These are phyloP conservation scores for Luehdorfia chinensis DNA, from an alignment of 1,140 invertebrate genomes.

Conservation along the genomic window DNA sequence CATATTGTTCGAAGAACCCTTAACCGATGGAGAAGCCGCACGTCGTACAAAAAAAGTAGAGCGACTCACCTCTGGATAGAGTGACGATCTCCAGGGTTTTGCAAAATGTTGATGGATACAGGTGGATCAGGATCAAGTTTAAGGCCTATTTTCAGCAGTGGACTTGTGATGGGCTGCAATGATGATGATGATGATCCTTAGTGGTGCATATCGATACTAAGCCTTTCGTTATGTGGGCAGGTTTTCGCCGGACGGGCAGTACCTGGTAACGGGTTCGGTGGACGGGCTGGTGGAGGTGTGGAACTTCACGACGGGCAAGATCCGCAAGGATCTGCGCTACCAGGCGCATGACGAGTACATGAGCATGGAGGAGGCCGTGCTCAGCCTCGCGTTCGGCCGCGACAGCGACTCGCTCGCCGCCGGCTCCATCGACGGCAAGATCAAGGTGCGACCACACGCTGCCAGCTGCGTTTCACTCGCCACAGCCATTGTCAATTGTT, in stretches of 20 bases:
- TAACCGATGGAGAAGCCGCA: too few species aligned
- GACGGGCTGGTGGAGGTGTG: constrained; percentile 99
- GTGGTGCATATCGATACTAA: constrained; percentile 98
- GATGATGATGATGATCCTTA: too few species aligned
- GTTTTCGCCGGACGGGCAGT: constrained; percentile 99
- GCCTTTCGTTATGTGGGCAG: constrained; percentile 92
- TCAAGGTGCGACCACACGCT: constrained; percentile 80
- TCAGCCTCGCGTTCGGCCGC: constrained; percentile 95
- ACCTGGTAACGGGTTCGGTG: constrained; percentile 97
- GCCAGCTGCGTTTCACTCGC: too few species aligned
- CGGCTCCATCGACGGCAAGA: constrained; percentile 95
- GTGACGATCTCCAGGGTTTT: too few species aligned
- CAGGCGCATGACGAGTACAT: constrained; percentile 99
- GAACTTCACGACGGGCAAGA: constrained; percentile 99
- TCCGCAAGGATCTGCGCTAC: constrained; percentile 99
- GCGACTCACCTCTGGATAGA: too few species aligned
- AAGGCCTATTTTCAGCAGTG: too few species aligned
- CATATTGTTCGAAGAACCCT: too few species aligned
- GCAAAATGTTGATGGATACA: too few species aligned
- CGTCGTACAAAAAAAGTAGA: too few species aligned
- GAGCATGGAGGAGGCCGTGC: constrained; percentile 99
- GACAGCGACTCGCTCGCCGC: constrained; percentile 99
- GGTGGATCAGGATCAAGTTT: too few species aligned
- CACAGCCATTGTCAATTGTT: too few species aligned
- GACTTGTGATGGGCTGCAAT: too few species aligned